Evolutionary conservation across 1,140 invertebrate genomes (phyloP), one percentile per base, ranked within the genome.

Genomic region (Hesperophylax magnus): DNA sequence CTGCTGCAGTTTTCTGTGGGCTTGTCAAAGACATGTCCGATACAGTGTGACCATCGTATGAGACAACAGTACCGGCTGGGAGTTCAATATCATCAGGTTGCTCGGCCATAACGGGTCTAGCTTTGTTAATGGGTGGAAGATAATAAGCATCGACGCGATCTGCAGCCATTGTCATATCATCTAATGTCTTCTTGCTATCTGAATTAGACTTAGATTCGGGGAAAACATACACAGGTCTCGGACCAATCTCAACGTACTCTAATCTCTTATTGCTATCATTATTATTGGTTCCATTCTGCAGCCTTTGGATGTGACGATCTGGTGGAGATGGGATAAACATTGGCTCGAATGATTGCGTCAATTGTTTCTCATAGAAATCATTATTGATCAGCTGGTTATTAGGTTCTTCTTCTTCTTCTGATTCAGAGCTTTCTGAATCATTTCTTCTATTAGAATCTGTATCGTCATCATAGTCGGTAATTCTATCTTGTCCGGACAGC

Each of bases 251-350:
- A 84, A 87, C 88, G 58, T 87, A 88, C 74, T 88, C 88, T 39
- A 76, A 60, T 22, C 54, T 60, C 27, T 76, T 76, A 39, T 76
- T 39, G 18, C 60, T 34, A n/a, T 60, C 39, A 20, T 27, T 76
- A 22, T 31, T 52, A 60, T 80, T 84, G 39, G 39, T 47, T 1
- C 39, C 11, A 11, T 90, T 85, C 74, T 84, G 82, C 1, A 87
- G 83, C 83, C 87, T 91, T 14, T 88, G 58, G 17, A 89, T 79
- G 82, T 88, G 80, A 47, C 88, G 90, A 84, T 93, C 92, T 1
- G 91, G 89, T 3, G 93, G 93, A 7, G 94, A 94, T 6, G 94
- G 93, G 84, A 95, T 92, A 83, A 95, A 95, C 88, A 95, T 93
- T 0, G 94, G 94, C 85, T 94, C 93, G 85, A 95, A 94, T 53